These are phyloP conservation scores for Rotaria macrura DNA, from an alignment of 2,888 invertebrate species.

Conservation along the genomic window DNA sequence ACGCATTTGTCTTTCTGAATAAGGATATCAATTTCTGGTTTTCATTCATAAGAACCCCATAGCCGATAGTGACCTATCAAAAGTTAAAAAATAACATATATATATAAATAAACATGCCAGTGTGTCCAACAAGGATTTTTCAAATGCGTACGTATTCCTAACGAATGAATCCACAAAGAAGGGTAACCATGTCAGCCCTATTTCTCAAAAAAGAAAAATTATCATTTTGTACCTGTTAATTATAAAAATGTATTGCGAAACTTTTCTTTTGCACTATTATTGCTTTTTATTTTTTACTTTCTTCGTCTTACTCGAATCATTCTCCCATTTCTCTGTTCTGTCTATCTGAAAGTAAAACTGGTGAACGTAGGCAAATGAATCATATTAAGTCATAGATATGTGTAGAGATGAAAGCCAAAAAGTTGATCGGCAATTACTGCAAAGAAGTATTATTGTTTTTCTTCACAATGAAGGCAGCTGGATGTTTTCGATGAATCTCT, in stretches of 20 bases:
- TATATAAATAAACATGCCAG: neutral
- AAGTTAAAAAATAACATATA: neutral
- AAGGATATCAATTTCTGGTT: neutral
- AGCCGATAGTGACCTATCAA: neutral
- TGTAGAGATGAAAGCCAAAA: too few species aligned
- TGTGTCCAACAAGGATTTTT: too few species aligned
- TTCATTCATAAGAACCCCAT: neutral
- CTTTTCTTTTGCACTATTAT: neutral
- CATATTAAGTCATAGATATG: too few species aligned
- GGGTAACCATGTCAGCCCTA: neutral
- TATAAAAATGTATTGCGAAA: neutral
- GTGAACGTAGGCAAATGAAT: too few species aligned
- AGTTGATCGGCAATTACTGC: too few species aligned
- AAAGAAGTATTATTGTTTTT: too few species aligned
- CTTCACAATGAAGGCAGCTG: too few species aligned
- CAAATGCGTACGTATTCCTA: neutral
- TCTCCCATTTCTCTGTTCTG: neutral
- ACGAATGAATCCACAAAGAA: neutral
- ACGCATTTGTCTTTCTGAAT: too few species aligned
- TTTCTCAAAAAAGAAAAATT: neutral
- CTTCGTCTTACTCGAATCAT: neutral
- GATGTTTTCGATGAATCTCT: too few species aligned
- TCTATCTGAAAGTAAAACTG: neutral
- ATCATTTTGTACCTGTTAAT: neutral
- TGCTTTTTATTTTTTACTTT: neutral